Percentiles rank a stretch among this genome's conserved stretches.
These are phyloP conservation scores for Acleris laterana DNA, from an alignment of 2,888 invertebrate species.

Conservation along the genomic window DNA sequence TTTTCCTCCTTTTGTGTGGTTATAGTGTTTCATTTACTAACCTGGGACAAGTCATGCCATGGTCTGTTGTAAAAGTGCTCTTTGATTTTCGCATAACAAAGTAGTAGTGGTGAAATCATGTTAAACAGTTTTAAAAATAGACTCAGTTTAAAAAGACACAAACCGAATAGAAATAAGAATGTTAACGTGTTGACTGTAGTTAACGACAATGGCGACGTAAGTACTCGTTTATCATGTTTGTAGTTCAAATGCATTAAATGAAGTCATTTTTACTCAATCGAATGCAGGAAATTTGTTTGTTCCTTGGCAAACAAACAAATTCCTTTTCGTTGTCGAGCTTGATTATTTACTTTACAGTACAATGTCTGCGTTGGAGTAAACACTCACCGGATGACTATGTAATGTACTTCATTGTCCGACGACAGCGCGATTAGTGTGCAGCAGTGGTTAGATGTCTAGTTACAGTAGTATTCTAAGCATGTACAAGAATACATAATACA, in stretches of 20 bases:
- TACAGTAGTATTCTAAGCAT: conserved; percentile 9
- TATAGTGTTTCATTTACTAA: conserved; percentile 9
- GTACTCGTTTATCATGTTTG: conserved; percentile 37
- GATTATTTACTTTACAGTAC: conserved; percentile 67
- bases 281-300: conserved; percentile 45
- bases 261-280: conserved; percentile 17
- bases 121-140: conserved; percentile 56
- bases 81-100: conserved; percentile 17
- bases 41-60: conserved; percentile 11
- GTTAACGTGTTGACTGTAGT: conserved; percentile 36
- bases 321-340: conserved; percentile 62
- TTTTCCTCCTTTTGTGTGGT: conserved; percentile 24
- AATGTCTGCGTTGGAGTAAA: conserved; percentile 67
- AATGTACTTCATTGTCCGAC: conserved; percentile 6
- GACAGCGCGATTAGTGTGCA: background rate
- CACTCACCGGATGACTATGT: conserved; percentile 63
- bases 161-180: conserved; percentile 39
- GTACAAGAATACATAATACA: no score
- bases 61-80: conserved; percentile 28
- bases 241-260: background rate
- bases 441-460: background rate
- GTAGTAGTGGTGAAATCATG: conserved; percentile 45
- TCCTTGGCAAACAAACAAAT: conserved; percentile 71
- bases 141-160: conserved; percentile 59
- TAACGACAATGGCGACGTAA: conserved; percentile 49